Conservation (phyloP, 2,888 invertebrate genomes). For the Lithophane leautieri region DNA sequence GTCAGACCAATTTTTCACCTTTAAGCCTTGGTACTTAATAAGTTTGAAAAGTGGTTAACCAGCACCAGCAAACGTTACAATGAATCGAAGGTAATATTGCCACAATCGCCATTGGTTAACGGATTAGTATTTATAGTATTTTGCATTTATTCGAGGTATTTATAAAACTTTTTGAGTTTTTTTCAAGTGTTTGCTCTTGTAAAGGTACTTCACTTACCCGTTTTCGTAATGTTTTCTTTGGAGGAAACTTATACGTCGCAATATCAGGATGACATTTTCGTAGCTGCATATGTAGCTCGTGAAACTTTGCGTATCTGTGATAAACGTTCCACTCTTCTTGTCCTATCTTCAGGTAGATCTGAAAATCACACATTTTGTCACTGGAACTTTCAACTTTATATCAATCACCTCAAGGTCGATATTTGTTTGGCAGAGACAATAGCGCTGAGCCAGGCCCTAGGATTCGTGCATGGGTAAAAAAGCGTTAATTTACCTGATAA, state of each 20-base stretch:
- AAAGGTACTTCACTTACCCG: constrained; percentile 91
- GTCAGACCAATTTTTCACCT: too few relatives aligned
- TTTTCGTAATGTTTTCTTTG: constrained; percentile 98
- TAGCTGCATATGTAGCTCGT: constrained; percentile 95
- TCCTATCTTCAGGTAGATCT: constrained; percentile 95
- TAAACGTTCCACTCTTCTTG: constrained; percentile 99
- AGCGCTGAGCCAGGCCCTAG: not conserved
- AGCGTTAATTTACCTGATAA: constrained; percentile 93
- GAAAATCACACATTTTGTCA: constrained; percentile 63
- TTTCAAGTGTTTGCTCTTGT: not conserved
- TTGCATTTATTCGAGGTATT: not conserved
- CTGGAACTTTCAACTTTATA: not conserved
- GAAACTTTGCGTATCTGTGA: constrained; percentile 97
- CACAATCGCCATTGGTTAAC: not conserved
- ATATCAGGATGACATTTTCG: constrained; percentile 95
- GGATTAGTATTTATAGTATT: not conserved
- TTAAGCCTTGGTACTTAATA: too few relatives aligned
- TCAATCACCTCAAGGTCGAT: not conserved
- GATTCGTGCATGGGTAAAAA: not conserved
- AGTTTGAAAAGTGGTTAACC: not conserved
- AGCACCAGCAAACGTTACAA: not conserved
- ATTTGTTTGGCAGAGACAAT: not conserved
- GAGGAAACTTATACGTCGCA: constrained; percentile 96
- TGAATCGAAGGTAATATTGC: not conserved
- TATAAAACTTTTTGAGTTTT: not conserved